Evolutionary conservation across 2,888 invertebrate genomes (phyloP).

Genomic region (Osedax fenrisi): DNA sequence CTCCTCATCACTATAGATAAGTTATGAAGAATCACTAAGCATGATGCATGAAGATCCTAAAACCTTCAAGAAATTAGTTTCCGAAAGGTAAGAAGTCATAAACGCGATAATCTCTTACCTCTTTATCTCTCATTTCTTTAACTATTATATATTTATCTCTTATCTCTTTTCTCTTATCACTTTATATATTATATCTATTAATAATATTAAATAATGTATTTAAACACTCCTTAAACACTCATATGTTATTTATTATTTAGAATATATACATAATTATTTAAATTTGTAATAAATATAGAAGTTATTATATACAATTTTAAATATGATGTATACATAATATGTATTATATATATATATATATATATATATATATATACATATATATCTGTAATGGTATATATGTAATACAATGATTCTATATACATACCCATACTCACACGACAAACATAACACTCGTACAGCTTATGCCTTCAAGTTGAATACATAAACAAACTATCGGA

Average conservation of each 20-base stretch:
- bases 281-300: too few relatives aligned
- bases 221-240: too few relatives aligned
- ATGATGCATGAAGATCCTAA: slow-evolving; percentile 53
- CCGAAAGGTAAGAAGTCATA: slow-evolving; percentile 50
- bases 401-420: background rate
- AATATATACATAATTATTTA: too few relatives aligned
- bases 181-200: background rate
- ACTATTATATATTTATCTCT: background rate
- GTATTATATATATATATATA: background rate
- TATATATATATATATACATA: background rate
- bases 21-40: slow-evolving; percentile 52
- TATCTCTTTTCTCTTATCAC: background rate
- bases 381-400: background rate
- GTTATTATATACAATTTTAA: too few relatives aligned
- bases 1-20: too few relatives aligned
- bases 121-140: too few relatives aligned
- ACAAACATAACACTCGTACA: slow-evolving; percentile 36
- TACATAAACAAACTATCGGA: slow-evolving; percentile 55
- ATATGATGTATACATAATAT: background rate
- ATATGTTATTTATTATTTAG: too few relatives aligned
- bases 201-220: background rate
- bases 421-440: background rate
- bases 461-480: slow-evolving; percentile 54
- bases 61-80: slow-evolving; percentile 53
- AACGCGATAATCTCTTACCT: background rate